Evolutionary conservation across 2,888 invertebrate genomes (phyloP).

Genomic region (Odontocerum albicorne): DNA sequence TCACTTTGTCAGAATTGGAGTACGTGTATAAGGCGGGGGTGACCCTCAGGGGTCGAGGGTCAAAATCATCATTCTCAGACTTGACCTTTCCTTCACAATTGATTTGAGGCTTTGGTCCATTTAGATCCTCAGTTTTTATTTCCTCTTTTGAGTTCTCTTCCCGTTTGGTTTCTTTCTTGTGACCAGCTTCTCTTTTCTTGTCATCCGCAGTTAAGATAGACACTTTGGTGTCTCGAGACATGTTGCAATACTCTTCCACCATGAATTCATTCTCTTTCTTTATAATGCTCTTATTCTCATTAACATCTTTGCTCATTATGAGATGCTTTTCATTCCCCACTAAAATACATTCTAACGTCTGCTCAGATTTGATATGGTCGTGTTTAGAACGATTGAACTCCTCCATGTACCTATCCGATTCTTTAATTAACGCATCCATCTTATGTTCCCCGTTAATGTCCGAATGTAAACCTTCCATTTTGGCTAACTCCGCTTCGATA

Average conservation of each 20-base stretch:
- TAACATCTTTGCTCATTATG: constrained; percentile 40
- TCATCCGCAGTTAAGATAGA: background rate
- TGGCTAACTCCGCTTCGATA: constrained; percentile 71
- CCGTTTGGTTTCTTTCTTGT: constrained; percentile 8
- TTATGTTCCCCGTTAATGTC: constrained; percentile 48
- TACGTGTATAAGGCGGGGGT: constrained; percentile 78
- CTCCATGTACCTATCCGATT: constrained; percentile 37
- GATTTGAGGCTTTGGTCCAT: constrained; percentile 11
- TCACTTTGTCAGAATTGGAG: constrained; percentile 69
- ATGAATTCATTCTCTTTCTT: constrained; percentile 36
- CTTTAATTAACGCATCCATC: constrained; percentile 40
- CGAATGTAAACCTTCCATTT: constrained; percentile 63
- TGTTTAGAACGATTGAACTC: constrained; percentile 27
- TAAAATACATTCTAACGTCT: constrained; percentile 40
- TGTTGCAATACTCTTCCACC: constrained; percentile 46
- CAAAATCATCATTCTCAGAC: constrained; percentile 49
- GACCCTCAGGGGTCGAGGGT: constrained; percentile 70
- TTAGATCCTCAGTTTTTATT: constrained; percentile 21
- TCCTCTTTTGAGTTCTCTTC: constrained; percentile 26
- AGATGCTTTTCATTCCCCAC: constrained; percentile 31
- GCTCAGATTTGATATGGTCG: constrained; percentile 15
- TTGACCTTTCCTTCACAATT: constrained; percentile 29
- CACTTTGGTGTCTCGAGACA: constrained; percentile 14
- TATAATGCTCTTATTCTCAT: constrained; percentile 41
- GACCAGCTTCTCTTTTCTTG: constrained; percentile 20